phyloP scores from a whole-genome alignment of 2,797 vertebrate genomes.

The Sciurus vulgaris region DNA sequence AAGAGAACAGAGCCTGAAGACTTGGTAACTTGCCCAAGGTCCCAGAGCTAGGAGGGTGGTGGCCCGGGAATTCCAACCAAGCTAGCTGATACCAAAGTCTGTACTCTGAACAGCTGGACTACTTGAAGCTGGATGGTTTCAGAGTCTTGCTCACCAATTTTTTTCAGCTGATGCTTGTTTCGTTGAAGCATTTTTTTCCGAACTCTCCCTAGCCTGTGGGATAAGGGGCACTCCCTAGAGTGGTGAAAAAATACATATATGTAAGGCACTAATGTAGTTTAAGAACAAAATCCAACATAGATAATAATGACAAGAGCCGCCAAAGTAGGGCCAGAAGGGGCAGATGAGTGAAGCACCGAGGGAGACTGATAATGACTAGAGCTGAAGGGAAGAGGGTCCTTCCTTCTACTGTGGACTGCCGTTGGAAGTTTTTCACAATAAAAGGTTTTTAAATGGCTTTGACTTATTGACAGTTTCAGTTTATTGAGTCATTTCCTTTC shows the following conservation, averaged over 20 bases:
- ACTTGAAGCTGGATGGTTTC: accelerated
- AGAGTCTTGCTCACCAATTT: background rate
- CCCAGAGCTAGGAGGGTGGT: background rate
- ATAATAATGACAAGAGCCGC: background rate
- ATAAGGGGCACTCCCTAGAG: background rate
- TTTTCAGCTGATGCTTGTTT: background rate
- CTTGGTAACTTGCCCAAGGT: background rate
- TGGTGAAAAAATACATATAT: background rate
- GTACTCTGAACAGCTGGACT: background rate
- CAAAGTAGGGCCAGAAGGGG: background rate
- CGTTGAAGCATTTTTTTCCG: background rate
- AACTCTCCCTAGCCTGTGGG: background rate
- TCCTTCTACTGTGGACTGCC: background rate
- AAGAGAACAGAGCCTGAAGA: slow-evolving; percentile 12
- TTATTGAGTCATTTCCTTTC: background rate
- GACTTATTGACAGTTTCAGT: background rate
- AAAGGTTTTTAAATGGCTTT: background rate
- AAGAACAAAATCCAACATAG: background rate
- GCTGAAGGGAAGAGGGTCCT: background rate
- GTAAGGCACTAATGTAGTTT: background rate
- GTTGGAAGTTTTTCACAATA: background rate
- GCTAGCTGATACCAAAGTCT: background rate
- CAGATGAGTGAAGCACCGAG: background rate
- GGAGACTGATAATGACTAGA: background rate
- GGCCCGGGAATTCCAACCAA: background rate